Conservation (phyloP, 2,113 vertebrate species). For the Brienomyrus longianalis region DNA sequence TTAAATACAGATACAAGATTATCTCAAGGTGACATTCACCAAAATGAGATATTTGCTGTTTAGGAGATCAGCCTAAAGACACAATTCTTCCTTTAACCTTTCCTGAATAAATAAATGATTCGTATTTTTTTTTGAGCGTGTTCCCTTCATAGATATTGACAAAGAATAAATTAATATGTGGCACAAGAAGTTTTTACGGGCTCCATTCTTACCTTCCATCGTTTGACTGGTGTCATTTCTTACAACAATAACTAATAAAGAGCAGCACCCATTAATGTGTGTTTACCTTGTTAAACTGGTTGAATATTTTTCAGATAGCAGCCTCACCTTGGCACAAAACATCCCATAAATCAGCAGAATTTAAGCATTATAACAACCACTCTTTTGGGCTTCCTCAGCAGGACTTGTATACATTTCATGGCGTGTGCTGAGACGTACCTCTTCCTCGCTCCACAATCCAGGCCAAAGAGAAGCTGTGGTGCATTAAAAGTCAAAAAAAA, state of each 20-base stretch:
- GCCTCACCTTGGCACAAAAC: background rate
- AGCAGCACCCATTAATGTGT: background rate
- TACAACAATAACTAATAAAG: background rate
- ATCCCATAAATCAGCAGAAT: background rate
- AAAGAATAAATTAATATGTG: background rate
- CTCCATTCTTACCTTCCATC: background rate
- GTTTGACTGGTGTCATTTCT: background rate
- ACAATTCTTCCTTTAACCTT: background rate
- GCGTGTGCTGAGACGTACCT: background rate
- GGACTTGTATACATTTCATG: background rate
- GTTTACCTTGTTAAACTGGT: background rate
- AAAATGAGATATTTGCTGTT: background rate
- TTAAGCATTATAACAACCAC: background rate
- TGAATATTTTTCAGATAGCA: background rate
- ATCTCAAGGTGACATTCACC: conserved; percentile 22
- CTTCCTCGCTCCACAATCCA: conserved; percentile 45
- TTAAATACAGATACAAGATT: conserved; percentile 29
- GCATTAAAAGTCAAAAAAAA: conserved; percentile 38
- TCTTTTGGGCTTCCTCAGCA: background rate
- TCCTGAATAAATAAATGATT: background rate
- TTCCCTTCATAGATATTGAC: background rate
- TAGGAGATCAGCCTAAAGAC: background rate
- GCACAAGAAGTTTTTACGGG: background rate
- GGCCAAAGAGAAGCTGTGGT: conserved; percentile 48
- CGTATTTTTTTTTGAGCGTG: background rate